A percentile compares a stretch with the other conserved stretches of the same genome.
phyloP scores from a whole-genome alignment of 1,140 invertebrate species.

The Coenobita brevimanus region DNA sequence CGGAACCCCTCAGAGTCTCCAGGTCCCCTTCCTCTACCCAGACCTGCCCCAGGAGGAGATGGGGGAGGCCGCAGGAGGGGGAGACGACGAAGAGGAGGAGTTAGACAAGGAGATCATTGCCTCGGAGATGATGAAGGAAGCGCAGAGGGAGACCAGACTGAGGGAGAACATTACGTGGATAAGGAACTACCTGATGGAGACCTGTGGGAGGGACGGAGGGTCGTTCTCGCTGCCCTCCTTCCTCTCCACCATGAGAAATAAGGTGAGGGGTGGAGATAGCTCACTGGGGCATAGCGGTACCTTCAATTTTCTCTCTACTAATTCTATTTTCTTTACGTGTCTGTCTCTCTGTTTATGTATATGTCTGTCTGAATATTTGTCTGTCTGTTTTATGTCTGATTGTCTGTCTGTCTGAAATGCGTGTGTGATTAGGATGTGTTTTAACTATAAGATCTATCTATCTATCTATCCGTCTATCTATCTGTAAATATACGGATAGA shows the following conservation, averaged over 20 bases:
- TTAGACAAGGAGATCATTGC: constrained; percentile 1
- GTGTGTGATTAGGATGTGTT: background rate
- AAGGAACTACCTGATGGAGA: constrained; percentile 34
- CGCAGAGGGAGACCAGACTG: constrained; percentile 32
- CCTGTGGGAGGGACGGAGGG: constrained; percentile 37
- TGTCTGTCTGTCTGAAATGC: background rate
- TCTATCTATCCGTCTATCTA: too few species aligned
- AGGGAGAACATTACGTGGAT: constrained; percentile 45
- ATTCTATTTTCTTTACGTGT: background rate
- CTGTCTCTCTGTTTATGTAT: background rate
- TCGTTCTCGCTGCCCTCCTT: constrained; percentile 15
- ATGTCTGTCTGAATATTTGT: background rate
- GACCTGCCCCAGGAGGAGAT: background rate
- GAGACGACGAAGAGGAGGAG: background rate
- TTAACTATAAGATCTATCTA: background rate
- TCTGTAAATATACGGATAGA: too few species aligned
- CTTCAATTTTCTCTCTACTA: too few species aligned
- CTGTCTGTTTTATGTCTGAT: background rate
- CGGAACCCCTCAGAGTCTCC: background rate
- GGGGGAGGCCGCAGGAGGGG: background rate
- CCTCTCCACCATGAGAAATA: constrained; percentile 37
- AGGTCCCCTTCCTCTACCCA: background rate
- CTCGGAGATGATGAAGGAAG: constrained; percentile 43
- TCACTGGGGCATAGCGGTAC: too few species aligned
- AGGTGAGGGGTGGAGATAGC: constrained; percentile 44